Base-by-base conservation (phyloP, 37 sponge, comb jelly and placozoan genomes). In the Ianthella basta region DNA sequence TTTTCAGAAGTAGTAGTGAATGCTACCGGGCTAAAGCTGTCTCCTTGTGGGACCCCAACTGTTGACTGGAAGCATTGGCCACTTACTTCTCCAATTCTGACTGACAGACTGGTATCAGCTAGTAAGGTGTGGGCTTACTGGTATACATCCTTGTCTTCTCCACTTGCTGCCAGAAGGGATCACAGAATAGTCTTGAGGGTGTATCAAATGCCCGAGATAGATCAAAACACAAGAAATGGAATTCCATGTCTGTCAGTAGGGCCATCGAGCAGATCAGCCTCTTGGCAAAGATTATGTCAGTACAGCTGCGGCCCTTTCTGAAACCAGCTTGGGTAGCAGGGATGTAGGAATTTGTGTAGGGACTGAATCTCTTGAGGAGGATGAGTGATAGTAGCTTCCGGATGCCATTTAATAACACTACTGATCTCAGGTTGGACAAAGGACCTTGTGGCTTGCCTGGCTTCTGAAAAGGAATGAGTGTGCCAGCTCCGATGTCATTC, bases 31-130 rank as follows among this genome's bases (percentile, higher is more conserved):
- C 68, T 66, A 23, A 66, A 66, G 68, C 68, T 66, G 23, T 66
- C 68, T 66, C 68, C 68, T n/a, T 66, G 68, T 66, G 68, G 68
- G 68, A 66, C 68, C 23, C 68, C 68, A 24, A 66, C 68, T 24
- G 68, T 66, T 25, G 68, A 66, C 68, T 66, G 15, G 27, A 66
- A 66, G 25, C 25, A 14, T n/a, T 15, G 27, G 68, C 68, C 68
- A 24, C 19, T 15, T n/a, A 66, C 68, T 24, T 66, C 68, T 66
- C 27, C 27, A 23, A 66, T 27, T 23, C 68, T 66, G 19, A 66
- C 68, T 66, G 25, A 24, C 19, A 66, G 68, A 66, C 27, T 66
- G 23, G 68, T 66, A 23, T 66, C 27, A 24, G 68, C 13, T 23
- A 66, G 68, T 24, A 66, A 23, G 23, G 68, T 66, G 68, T 15